Conservation (phyloP, 2,113 vertebrate genomes). For the Eretmochelys imbricata region DNA sequence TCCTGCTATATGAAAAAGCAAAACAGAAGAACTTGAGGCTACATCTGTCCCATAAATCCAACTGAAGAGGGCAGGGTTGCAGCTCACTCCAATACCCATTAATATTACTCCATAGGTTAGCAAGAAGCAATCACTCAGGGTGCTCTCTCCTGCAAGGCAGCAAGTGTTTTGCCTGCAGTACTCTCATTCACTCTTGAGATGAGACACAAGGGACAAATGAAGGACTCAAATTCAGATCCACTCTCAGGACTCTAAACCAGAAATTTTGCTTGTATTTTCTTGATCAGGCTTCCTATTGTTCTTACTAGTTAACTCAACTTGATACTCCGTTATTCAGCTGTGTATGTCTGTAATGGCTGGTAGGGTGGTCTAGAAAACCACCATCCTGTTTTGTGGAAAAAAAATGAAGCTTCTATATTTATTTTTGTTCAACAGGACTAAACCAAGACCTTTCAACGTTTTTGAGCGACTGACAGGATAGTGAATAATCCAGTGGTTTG, state of each 20-base stretch:
- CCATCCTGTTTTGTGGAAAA: neutral
- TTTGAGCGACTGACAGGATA: neutral
- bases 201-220: fast-evolving
- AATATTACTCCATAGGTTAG: fast-evolving
- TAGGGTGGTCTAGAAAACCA: neutral
- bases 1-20: neutral
- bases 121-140: neutral
- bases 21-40: neutral
- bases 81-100: neutral
- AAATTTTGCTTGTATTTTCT: neutral
- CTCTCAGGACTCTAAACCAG: neutral
- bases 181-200: neutral
- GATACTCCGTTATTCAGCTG: fast-evolving
- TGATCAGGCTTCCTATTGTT: neutral
- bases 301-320: too few species aligned
- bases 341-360: fast-evolving
- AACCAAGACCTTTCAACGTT: neutral
- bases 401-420: neutral
- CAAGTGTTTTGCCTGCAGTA: neutral
- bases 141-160: neutral
- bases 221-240: neutral
- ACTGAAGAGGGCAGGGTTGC: neutral
- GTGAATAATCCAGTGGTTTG: neutral
- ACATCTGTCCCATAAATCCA: neutral
- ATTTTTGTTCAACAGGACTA: neutral